Base-by-base conservation (phyloP, 2,113 vertebrate genomes). In the Panthera uncia region DNA sequence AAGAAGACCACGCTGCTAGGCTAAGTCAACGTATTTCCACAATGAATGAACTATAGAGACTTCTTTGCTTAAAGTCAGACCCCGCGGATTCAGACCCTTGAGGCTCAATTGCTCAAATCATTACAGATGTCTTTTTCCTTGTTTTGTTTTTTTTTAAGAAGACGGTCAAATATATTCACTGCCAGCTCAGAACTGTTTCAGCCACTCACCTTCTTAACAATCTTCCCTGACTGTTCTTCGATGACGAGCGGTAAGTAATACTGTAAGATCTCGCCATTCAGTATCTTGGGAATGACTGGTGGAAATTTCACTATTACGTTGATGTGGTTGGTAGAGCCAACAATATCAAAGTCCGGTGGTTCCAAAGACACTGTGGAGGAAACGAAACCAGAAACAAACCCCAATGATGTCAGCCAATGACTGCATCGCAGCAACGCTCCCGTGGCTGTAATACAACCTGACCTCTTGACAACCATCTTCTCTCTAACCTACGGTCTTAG, bases 321-420 rank as follows among this genome's bases (percentile, higher is more conserved):
- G 63, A 99, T 93, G 69, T 97, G 98, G 83, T 94, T 90, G 2
- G 16, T 10, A 61, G 98, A 98, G 27, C 94, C 96, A 50, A 82
- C 55, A 76, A 99, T 1, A 78, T 80, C 97, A 88, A 99, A 98
- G 41, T 98, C 90, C 29, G 98, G 98, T 13, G 98, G 98, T 36
- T 98, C 98, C 19, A 98, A 25, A 18, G 0, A 1, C 27, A 98
- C 98, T 99, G 91, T 48, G 19, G 0, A 27, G 84, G 45, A 93
- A 78, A 85, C 13, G 93, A 68, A 85, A 52, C 11, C n/a, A 91
- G 91, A 93, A n/a, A 57, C 27, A 55, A 69, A 31, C 4, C 38
- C 36, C 19, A 5, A 1, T 0, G 27, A 25, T 25, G 12, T 63
- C 16, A 14, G 66, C 25, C 36, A 21, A 55, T 14, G 19, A 41